Base-by-base conservation (phyloP, 2,113 vertebrate species). In the Conger conger region DNA sequence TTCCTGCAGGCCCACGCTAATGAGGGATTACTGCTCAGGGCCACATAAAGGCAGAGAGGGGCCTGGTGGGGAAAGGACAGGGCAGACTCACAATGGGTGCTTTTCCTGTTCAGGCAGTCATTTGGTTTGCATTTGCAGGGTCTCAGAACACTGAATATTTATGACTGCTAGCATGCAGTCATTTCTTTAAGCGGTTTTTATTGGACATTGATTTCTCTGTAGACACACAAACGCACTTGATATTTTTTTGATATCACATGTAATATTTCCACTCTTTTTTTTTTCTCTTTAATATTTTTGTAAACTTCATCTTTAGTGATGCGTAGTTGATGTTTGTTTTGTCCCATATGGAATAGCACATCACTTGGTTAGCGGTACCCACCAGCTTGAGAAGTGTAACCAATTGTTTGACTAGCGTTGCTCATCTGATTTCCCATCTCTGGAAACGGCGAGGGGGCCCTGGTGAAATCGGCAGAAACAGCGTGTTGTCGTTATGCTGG, bases 11-110 rank as follows among this genome's bases (percentile, higher is more conserved):
- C 42, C 79, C 4, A 88, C 91, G 88, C 92, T 94, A 94, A 94
- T 94, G 93, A 94, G 94, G 92, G 91, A 94, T 93, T 93, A 94
- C 90, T 90, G 91, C 92, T 91, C 89, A 89, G 90, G 91, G 92
- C 92, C 89, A 87, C 89, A 87, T 89, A 87, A 90, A 93, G 90
- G 89, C 88, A 89, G 88, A 81, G 89, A 89, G 87, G 88, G 85
- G 90, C 89, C 90, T 0, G 9, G 36, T n/a, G 7, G 36, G 40
- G 38, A 11, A 76, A 13, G 90, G 89, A 87, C 87, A 88, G 45
- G 86, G 86, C 13, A 57, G 85, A 88, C 88, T 88, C 86, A 80
- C 80, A 89, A 86, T 86, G 80, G 89, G 84, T 81, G 35, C 30
- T 83, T 81, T 83, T 57, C 87, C 80, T 85, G 68, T 84, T 87